A percentile compares a stretch with the other conserved stretches of the same genome.
Conservation (phyloP, 2,888 invertebrate species). For the Thumatha senex region DNA sequence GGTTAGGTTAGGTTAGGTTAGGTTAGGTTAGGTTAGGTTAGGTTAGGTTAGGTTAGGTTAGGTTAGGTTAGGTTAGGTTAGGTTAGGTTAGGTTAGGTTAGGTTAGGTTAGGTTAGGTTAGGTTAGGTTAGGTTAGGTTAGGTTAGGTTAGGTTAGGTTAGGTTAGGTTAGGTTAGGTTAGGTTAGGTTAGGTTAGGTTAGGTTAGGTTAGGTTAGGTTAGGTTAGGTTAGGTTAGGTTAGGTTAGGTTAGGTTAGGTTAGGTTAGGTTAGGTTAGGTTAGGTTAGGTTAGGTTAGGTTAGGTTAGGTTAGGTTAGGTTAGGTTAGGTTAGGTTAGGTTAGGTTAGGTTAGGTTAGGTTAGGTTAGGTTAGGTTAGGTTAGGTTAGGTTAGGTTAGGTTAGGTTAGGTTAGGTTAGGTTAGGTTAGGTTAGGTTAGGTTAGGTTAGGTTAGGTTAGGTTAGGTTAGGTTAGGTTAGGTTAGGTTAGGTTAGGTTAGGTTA, state of each 20-base stretch:
- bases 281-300: slow-evolving; percentile 12
- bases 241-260: slow-evolving; percentile 11
- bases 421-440: slow-evolving; percentile 9
- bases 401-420: slow-evolving; percentile 6
- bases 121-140: slow-evolving; percentile 10
- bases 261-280: slow-evolving; percentile 12
- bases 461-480: slow-evolving; percentile 9
- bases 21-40: slow-evolving; percentile 9
- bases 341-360: too few relatives aligned
- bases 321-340: not conserved
- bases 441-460: slow-evolving; percentile 6
- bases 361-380: too few relatives aligned
- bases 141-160: slow-evolving; percentile 10
- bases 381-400: not conserved
- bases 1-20: slow-evolving; percentile 9
- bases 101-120: slow-evolving; percentile 10
- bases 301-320: slow-evolving; percentile 7
- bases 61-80: slow-evolving; percentile 9
- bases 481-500: slow-evolving; percentile 12
- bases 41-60: slow-evolving; percentile 8
- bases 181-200: slow-evolving; percentile 13
- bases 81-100: slow-evolving; percentile 10
- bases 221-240: slow-evolving; percentile 10
- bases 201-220: slow-evolving; percentile 12
- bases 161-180: slow-evolving; percentile 13